These are phyloP conservation scores for Pammene aurita DNA, from an alignment of 2,888 invertebrate species.

Conservation along the genomic window DNA sequence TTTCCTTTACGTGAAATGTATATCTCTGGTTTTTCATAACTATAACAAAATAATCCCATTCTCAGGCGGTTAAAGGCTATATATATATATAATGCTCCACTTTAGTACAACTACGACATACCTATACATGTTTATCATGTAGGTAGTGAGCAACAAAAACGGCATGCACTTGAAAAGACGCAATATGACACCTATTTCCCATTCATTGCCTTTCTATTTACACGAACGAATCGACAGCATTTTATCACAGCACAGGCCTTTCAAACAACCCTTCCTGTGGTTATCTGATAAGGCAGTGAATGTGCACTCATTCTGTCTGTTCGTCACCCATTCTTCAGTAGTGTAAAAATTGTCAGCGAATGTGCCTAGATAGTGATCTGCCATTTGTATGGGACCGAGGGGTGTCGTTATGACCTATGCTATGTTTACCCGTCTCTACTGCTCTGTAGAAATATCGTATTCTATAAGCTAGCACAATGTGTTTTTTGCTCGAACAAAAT, in stretches of 20 bases:
- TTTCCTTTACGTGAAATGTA: not conserved
- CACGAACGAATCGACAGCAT: constrained; percentile 76
- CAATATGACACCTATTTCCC: constrained; percentile 73
- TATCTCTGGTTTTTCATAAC: too few species aligned
- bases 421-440: constrained; percentile 45
- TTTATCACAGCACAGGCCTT: constrained; percentile 72
- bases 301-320: constrained; percentile 77
- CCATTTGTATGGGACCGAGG: constrained; percentile 67
- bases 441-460: constrained; percentile 15
- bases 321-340: constrained; percentile 74
- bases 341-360: constrained; percentile 82
- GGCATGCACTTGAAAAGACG: constrained; percentile 61
- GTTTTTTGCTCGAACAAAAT: not conserved
- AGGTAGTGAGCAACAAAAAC: constrained; percentile 17
- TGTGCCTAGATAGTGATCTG: constrained; percentile 78
- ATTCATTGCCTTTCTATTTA: constrained; percentile 75
- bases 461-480: not conserved
- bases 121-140: not conserved
- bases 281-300: constrained; percentile 80
- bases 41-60: too few species aligned
- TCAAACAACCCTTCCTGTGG: constrained; percentile 74
- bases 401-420: constrained; percentile 49
- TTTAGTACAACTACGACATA: not conserved
- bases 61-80: too few species aligned
- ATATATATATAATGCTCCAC: too few species aligned